Percentiles rank a stretch among this genome's conserved stretches.
These are phyloP conservation scores for Montipora capricornis DNA, from an alignment of 64 coral and sea anemone genomes.

Conservation along the genomic window DNA sequence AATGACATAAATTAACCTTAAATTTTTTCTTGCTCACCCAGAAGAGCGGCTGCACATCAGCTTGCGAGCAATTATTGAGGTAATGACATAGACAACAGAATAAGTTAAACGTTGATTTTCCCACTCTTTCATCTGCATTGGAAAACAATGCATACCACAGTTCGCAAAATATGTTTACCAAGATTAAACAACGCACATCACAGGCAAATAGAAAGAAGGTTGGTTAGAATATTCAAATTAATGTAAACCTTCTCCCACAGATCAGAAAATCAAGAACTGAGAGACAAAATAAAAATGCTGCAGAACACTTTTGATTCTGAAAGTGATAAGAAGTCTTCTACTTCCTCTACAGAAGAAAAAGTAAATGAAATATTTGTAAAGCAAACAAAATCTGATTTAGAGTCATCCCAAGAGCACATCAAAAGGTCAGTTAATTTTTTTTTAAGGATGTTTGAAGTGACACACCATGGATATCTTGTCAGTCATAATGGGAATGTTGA, in stretches of 20 bases:
- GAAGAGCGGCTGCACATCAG: background rate
- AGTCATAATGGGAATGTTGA: background rate
- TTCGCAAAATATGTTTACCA: too few species aligned
- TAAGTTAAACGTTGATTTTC: too few species aligned
- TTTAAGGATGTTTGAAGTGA: background rate
- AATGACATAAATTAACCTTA: background rate
- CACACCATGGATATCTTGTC: background rate
- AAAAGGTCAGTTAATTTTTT: background rate
- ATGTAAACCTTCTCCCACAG: background rate
- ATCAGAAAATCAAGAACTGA: slow-evolving; percentile 30
- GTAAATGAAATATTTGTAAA: background rate
- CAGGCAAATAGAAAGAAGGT: too few species aligned
- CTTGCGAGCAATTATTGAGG: background rate
- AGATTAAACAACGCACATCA: too few species aligned
- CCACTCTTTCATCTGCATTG: too few species aligned
- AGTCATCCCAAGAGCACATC: background rate
- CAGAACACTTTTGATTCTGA: background rate
- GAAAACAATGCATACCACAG: too few species aligned
- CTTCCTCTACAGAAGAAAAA: background rate
- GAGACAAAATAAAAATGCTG: slow-evolving; percentile 16
- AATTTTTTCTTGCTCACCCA: background rate
- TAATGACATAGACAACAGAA: background rate
- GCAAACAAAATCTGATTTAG: background rate
- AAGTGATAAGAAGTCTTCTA: background rate
- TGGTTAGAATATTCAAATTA: too few species aligned